Percentiles rank a stretch among this genome's conserved stretches.
phyloP scores from a whole-genome alignment of 2,888 invertebrate genomes.

The Polia nebulosa region DNA sequence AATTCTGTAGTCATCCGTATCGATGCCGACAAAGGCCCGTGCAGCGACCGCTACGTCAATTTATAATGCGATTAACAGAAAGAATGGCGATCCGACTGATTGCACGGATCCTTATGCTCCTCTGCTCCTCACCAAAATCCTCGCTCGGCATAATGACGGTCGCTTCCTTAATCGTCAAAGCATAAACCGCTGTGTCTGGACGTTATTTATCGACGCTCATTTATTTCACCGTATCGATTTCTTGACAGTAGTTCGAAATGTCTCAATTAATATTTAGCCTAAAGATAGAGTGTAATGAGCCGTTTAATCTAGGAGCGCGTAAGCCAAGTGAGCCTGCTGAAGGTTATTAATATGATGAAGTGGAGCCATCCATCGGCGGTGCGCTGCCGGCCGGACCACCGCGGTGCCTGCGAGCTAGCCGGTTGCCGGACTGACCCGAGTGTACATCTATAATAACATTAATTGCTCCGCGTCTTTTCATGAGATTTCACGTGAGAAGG shows the following conservation, averaged over 20 bases:
- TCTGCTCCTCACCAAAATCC: constrained; percentile 80
- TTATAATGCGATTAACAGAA: constrained; percentile 90
- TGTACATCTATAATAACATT: constrained; percentile 80
- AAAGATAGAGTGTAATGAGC: constrained; percentile 88
- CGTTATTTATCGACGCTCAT: constrained; percentile 81
- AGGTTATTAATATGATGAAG: constrained; percentile 88
- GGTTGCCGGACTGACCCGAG: constrained; percentile 68
- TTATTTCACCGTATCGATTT: constrained; percentile 78
- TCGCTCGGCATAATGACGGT: constrained; percentile 77
- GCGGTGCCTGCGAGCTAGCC: constrained; percentile 65
- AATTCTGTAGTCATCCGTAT: constrained; percentile 81
- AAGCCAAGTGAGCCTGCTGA: constrained; percentile 87
- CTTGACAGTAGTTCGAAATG: constrained; percentile 85
- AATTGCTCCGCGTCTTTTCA: constrained; percentile 82
- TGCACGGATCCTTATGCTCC: constrained; percentile 82
- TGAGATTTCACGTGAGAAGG: constrained; percentile 84
- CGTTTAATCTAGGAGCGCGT: constrained; percentile 86
- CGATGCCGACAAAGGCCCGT: constrained; percentile 85
- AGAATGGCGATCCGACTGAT: constrained; percentile 86
- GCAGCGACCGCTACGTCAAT: constrained; percentile 84
- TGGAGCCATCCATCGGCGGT: constrained; percentile 80
- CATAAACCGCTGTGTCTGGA: constrained; percentile 69
- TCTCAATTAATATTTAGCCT: constrained; percentile 91
- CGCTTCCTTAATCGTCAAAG: constrained; percentile 77
- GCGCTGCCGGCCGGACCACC: constrained; percentile 81